Evolutionary conservation across 2,113 vertebrate species (phyloP), one percentile per base, ranked within the genome.

Genomic region (Budorcas taxicolor): DNA sequence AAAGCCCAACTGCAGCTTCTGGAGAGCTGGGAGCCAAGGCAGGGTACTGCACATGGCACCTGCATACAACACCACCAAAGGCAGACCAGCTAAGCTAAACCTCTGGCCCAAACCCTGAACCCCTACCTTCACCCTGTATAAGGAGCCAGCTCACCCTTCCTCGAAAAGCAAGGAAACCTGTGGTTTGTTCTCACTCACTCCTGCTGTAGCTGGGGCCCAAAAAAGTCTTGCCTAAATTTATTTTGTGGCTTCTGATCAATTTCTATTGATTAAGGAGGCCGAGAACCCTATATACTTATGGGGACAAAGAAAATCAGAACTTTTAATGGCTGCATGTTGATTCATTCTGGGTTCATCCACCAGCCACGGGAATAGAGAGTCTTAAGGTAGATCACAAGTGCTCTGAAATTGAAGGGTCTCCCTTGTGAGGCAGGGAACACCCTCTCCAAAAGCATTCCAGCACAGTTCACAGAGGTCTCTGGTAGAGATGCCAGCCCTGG

Each of bases 301-400:
- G 15, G 45, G n/a, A 82, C 64, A 93, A 85, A 95, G 23, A n/a
- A 36, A 94, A 82, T 64, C 8, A 60, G 57, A 81, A 87, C 40
- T 74, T 80, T 55, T 71, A 78, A 86, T 9, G 10, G 36, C 27
- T 71, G 15, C 7, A 74, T 52, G 81, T 6, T 3, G 8, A 91
- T 36, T 87, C 58, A 7, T 33, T 60, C 62, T 78, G 47, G 47
- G 40, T 31, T 71, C 50, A 62, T 7, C n/a, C 7, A 33, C 3
- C 16, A 16, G 14, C 3, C 10, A 12, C 0, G 0, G 57, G 36
- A 21, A 12, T n/a, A 2, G 1, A 31, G 16, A 71, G 27, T 33
- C 47, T 53, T 12, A 17, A 17, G 12, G 10, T 16, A 14, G 25
- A 21, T 43, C 67, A 23, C 40, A 10, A 1, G 15, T 3, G 29